Evolutionary conservation across 2,797 vertebrate genomes (phyloP).

Genomic region (Chrysocyon brachyurus): DNA sequence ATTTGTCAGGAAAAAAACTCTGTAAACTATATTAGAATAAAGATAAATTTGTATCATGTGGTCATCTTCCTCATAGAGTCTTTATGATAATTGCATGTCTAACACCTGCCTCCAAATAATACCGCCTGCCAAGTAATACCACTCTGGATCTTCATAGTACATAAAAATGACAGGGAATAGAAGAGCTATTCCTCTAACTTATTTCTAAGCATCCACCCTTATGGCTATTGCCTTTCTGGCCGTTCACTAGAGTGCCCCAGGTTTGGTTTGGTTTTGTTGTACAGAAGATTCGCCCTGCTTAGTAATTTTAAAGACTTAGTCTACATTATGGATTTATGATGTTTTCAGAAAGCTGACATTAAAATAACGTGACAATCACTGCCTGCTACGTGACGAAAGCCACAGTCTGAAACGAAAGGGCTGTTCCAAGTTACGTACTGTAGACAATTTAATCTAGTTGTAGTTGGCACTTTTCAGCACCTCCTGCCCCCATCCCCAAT

Average conservation of each 20-base stretch:
- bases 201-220: slow-evolving; percentile 49
- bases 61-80: slow-evolving; percentile 81
- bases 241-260: neutral
- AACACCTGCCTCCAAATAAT: slow-evolving; percentile 86
- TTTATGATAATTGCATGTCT: slow-evolving; percentile 84
- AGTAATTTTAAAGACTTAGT: slow-evolving; percentile 55
- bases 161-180: slow-evolving; percentile 70
- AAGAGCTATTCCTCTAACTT: slow-evolving; percentile 46
- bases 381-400: slow-evolving; percentile 1
- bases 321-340: slow-evolving; percentile 33
- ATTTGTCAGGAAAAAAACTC: slow-evolving; percentile 88
- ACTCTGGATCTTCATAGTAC: slow-evolving; percentile 52
- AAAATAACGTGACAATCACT: slow-evolving; percentile 57
- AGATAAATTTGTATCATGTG: slow-evolving; percentile 85
- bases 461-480: neutral
- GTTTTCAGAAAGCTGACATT: slow-evolving; percentile 63
- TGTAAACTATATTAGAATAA: slow-evolving; percentile 88
- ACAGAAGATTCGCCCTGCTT: neutral
- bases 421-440: neutral
- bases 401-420: slow-evolving; percentile 28
- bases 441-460: neutral
- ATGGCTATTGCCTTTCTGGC: slow-evolving; percentile 16
- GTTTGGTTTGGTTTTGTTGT: slow-evolving; percentile 10
- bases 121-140: slow-evolving; percentile 83
- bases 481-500: neutral